phyloP scores from a whole-genome alignment of 2,797 vertebrate species.

The Coluber constrictor region DNA sequence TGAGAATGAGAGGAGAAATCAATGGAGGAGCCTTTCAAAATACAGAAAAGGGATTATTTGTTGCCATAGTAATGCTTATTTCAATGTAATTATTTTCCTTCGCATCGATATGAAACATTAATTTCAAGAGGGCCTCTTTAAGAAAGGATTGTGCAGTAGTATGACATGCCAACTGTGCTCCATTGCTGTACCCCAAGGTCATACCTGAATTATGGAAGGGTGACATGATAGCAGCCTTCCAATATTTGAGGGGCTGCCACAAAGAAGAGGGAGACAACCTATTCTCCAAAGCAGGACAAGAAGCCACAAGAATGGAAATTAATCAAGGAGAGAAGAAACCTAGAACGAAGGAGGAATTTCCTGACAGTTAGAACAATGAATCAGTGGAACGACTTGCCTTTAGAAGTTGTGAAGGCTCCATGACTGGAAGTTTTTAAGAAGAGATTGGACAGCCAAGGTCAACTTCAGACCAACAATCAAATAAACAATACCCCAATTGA shows the following conservation, averaged over 20 bases:
- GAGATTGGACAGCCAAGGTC: no score
- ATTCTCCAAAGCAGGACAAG: neutral
- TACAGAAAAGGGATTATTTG: slow-evolving; percentile 39
- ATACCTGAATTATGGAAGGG: neutral
- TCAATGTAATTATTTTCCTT: slow-evolving; percentile 31
- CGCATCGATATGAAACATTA: slow-evolving; percentile 36
- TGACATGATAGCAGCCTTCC: neutral
- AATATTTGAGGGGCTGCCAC: neutral
- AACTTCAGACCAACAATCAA: no score
- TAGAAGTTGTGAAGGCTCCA: no score
- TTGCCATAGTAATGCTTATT: slow-evolving; percentile 53
- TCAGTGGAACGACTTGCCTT: no score
- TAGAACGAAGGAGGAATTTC: neutral
- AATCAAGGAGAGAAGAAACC: neutral
- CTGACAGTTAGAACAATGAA: no score
- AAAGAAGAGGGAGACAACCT: neutral
- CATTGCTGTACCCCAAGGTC: neutral
- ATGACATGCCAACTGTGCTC: slow-evolving; percentile 1
- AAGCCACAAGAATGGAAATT: neutral
- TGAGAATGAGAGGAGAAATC: neutral
- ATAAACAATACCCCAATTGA: no score
- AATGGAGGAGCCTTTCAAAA: slow-evolving; percentile 46
- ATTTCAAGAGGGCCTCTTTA: slow-evolving; percentile 40
- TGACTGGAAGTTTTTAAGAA: no score
- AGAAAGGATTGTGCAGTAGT: slow-evolving; percentile 27